These are phyloP conservation scores for Aspidoscelis tigris DNA, from an alignment of 2,113 vertebrate species.

Conservation along the genomic window DNA sequence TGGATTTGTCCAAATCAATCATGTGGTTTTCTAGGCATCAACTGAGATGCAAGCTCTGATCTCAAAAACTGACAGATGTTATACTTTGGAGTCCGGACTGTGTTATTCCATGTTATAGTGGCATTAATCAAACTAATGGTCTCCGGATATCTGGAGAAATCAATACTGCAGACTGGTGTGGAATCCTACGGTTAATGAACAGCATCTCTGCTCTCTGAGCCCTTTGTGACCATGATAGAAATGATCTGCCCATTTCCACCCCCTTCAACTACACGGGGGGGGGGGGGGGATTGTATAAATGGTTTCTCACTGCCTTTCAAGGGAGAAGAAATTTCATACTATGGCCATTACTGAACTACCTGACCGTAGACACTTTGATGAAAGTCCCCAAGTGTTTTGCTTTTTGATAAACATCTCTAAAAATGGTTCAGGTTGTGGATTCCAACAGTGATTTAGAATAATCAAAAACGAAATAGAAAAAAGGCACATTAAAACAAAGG, in stretches of 20 bases:
- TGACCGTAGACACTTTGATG: slow-evolving; percentile 12
- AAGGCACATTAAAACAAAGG: background rate
- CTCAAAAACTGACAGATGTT: slow-evolving; percentile 48
- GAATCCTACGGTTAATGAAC: slow-evolving; percentile 45
- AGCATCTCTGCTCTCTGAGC: slow-evolving; percentile 35
- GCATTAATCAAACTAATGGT: slow-evolving; percentile 63
- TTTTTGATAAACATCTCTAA: slow-evolving; percentile 33
- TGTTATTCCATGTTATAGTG: slow-evolving; percentile 50
- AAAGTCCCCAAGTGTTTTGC: slow-evolving; percentile 19
- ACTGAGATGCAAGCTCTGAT: slow-evolving; percentile 40
- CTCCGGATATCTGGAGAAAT: slow-evolving; percentile 60
- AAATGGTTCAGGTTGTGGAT: background rate
- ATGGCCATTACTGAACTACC: background rate
- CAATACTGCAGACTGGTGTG: slow-evolving; percentile 47
- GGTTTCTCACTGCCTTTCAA: slow-evolving; percentile 50
- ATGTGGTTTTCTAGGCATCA: slow-evolving; percentile 11
- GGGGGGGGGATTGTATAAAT: slow-evolving; percentile 16
- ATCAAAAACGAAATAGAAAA: background rate
- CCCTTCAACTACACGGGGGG: background rate
- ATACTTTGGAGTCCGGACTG: slow-evolving; percentile 46
- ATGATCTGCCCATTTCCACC: slow-evolving; percentile 9
- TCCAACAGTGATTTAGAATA: background rate
- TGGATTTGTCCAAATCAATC: too few relatives aligned
- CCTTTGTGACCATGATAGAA: slow-evolving; percentile 38
- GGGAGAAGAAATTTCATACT: slow-evolving; percentile 42